phyloP scores from a whole-genome alignment of 2,888 invertebrate species.

The Eretmocerus hayati region DNA sequence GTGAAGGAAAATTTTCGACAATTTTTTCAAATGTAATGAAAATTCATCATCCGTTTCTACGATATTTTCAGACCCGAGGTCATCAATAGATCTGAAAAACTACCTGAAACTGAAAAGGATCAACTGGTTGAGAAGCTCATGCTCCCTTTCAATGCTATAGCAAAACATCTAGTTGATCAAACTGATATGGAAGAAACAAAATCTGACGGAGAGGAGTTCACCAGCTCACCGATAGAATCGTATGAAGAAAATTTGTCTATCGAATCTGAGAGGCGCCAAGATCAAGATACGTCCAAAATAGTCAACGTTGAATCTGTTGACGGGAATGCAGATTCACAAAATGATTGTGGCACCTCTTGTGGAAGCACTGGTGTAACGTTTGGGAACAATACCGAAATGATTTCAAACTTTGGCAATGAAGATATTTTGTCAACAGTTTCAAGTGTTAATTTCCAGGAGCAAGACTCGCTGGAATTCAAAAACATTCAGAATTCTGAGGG shows the following conservation, averaged over 20 bases:
- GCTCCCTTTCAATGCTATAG: conserved; percentile 35
- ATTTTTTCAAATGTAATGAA: too few species aligned
- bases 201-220: conserved; percentile 18
- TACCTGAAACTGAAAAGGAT: conserved; percentile 29
- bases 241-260: conserved; percentile 29
- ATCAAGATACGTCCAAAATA: conserved; percentile 4
- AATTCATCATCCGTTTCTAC: too few species aligned
- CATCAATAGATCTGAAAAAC: conserved; percentile 30
- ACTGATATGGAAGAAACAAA: conserved; percentile 31
- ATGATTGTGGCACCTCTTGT: conserved; percentile 7
- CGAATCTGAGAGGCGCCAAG: too few species aligned
- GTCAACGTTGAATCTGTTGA: neutral
- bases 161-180: conserved; percentile 37
- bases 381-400: too few species aligned
- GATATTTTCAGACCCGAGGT: conserved; percentile 37
- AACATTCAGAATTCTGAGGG: conserved; percentile 35
- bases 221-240: too few species aligned
- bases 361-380: too few species aligned
- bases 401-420: too few species aligned
- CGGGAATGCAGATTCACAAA: too few species aligned
- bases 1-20: too few species aligned
- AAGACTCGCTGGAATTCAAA: conserved; percentile 5
- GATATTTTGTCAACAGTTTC: neutral
- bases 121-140: conserved; percentile 32
- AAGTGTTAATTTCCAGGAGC: neutral